Base-by-base conservation (phyloP, 92 coral and sea anemone species). In the Ricordea florida region DNA sequence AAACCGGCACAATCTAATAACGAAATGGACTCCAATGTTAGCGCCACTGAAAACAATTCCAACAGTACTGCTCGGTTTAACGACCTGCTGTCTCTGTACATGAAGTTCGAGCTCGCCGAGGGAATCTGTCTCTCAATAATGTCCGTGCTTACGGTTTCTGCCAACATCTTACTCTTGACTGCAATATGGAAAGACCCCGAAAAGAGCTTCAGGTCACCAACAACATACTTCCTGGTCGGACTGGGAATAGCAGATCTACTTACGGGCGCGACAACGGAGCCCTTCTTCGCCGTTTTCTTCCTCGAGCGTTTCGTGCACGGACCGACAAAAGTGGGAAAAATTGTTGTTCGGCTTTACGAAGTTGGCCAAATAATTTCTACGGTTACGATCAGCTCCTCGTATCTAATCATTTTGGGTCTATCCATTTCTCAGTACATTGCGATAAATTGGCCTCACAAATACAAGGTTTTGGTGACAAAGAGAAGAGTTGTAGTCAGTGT, bases 391-490 rank as follows among this genome's bases (percentile, higher is more conserved):
- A 91, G 97, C 63, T 91, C 97, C 5, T 91, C 97, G 30, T 91
- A 83, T 68, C 66, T 91, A 33, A 91, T 91, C 38, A 75, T 91
- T 10, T 67, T 91, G 10, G 87, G 62, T 25, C 49, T 91, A 28
- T 83, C 97, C 0, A 74, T 92, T 84, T 87, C 97, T 9, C 97
- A 91, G 86, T 83, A 66, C 50, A 62, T 91, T n/a, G 97, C 97
- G 57, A 78, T 91, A 9, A 73, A 82, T 13, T 83, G 69, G 47
- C 97, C 97, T 17, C 93, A 91, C 58, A 79, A 79, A 27, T 91
- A 74, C 57, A 74, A 78, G 32, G 16, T 37, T 42, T 83, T 73
- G 73, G 59, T 91, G 7, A 87, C 93, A 14, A 63, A 84, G 17
- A 74, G 65, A 35, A 76, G 83, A 5, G 82, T 84, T 7, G 47